Evolutionary conservation across 2,797 vertebrate species (phyloP).

Genomic region (Premnoplex brunnescens): DNA sequence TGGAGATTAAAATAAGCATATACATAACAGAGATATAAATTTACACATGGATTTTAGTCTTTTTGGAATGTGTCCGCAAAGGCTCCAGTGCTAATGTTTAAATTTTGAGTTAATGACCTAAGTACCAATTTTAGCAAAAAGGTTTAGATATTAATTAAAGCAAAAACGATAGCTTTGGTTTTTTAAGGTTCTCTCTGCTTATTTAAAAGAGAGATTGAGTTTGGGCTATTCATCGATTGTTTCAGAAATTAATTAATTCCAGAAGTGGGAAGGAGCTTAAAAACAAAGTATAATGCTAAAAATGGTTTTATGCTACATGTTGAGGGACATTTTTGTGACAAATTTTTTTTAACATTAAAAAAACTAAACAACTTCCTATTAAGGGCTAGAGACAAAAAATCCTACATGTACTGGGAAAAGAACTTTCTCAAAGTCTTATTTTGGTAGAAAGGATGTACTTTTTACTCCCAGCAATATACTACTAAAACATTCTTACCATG

Average conservation of each 20-base stretch:
- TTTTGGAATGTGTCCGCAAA: background rate
- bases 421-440: background rate
- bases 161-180: background rate
- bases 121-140: background rate
- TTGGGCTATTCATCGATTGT: background rate
- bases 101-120: background rate
- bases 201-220: background rate
- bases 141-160: background rate
- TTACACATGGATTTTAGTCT: background rate
- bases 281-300: background rate
- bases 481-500: conserved; percentile 68
- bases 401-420: background rate
- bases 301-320: background rate
- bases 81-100: background rate
- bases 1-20: background rate
- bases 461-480: background rate
- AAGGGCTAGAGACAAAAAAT: background rate
- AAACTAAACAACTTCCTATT: background rate
- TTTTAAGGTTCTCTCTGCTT: background rate
- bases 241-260: background rate
- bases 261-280: background rate
- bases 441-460: background rate
- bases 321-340: background rate
- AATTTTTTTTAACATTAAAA: background rate
- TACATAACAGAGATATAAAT: background rate